These are phyloP conservation scores for Penaeus monodon DNA, from an alignment of 2,888 invertebrate genomes.

Conservation along the genomic window DNA sequence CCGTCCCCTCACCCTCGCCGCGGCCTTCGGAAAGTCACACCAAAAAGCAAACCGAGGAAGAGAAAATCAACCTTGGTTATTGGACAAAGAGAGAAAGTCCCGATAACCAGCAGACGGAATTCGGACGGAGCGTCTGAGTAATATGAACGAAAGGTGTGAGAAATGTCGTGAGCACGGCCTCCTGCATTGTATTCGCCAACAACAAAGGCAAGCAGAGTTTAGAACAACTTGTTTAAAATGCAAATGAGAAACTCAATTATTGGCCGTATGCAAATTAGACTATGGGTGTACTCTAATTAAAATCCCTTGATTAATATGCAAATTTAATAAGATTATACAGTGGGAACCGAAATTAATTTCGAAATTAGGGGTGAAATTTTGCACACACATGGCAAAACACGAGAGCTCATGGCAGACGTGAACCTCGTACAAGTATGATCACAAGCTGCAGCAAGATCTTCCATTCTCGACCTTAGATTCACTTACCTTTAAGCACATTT, in stretches of 20 bases:
- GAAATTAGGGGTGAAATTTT: constrained; percentile 65
- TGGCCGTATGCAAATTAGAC: constrained; percentile 91
- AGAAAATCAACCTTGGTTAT: too few relatives aligned
- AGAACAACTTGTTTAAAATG: constrained; percentile 86
- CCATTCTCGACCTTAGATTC: constrained; percentile 19
- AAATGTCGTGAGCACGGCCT: constrained; percentile 51
- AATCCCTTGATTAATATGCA: constrained; percentile 98
- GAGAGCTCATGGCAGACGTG: constrained; percentile 39
- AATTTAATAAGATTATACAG: constrained; percentile 95
- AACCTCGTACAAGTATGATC: constrained; percentile 30
- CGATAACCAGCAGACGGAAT: not conserved
- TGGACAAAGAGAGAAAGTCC: too few relatives aligned
- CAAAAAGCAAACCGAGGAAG: too few relatives aligned
- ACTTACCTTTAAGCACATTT: constrained; percentile 3
- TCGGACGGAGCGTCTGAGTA: constrained; percentile 28
- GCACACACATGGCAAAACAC: constrained; percentile 61
- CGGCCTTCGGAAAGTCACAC: too few relatives aligned
- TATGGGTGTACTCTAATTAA: constrained; percentile 86
- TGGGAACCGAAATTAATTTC: constrained; percentile 66
- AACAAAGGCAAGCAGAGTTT: constrained; percentile 65
- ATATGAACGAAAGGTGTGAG: constrained; percentile 58
- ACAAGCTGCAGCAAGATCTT: constrained; percentile 24
- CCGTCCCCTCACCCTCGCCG: too few relatives aligned
- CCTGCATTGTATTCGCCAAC: constrained; percentile 64
- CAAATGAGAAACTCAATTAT: constrained; percentile 93